Percentiles rank a stretch among this genome's conserved stretches.
These are phyloP conservation scores for Andrena cerasifolii DNA, from an alignment of 1,140 invertebrate species.

Conservation along the genomic window DNA sequence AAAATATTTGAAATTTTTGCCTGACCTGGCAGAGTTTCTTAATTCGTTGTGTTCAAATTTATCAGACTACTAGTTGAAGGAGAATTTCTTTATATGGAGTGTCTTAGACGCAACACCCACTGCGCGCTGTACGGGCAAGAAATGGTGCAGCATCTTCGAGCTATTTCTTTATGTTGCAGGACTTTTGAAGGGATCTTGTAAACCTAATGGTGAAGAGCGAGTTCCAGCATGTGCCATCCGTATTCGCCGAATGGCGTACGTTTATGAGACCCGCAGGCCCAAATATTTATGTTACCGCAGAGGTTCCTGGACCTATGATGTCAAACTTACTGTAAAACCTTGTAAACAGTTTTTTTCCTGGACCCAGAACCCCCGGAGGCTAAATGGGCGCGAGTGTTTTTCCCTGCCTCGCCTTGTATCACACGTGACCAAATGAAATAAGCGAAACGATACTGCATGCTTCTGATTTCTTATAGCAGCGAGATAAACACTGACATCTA, in stretches of 20 bases:
- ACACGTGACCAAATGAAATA: background rate
- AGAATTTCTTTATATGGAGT: too few species aligned
- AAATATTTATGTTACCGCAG: constrained; percentile 64
- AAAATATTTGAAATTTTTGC: too few species aligned
- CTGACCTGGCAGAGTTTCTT: too few species aligned
- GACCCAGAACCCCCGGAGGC: background rate
- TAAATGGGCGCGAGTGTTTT: background rate
- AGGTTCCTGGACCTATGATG: constrained; percentile 66
- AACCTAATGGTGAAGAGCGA: constrained; percentile 32
- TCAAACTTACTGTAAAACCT: constrained; percentile 51
- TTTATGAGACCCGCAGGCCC: constrained; percentile 52
- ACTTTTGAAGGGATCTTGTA: constrained; percentile 16
- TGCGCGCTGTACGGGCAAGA: background rate
- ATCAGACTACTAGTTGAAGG: too few species aligned
- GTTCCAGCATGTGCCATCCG: constrained; percentile 19
- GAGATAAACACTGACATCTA: too few species aligned
- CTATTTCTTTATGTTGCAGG: background rate
- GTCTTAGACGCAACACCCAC: too few species aligned
- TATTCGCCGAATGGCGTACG: constrained; percentile 57
- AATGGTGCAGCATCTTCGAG: background rate
- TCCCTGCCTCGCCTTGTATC: background rate
- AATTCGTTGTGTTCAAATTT: too few species aligned
- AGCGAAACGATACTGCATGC: background rate
- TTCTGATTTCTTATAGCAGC: background rate
- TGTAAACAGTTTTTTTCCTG: constrained; percentile 18